These are phyloP conservation scores for Pan paniscus DNA, from an alignment of 2,113 vertebrate genomes.

Conservation along the genomic window DNA sequence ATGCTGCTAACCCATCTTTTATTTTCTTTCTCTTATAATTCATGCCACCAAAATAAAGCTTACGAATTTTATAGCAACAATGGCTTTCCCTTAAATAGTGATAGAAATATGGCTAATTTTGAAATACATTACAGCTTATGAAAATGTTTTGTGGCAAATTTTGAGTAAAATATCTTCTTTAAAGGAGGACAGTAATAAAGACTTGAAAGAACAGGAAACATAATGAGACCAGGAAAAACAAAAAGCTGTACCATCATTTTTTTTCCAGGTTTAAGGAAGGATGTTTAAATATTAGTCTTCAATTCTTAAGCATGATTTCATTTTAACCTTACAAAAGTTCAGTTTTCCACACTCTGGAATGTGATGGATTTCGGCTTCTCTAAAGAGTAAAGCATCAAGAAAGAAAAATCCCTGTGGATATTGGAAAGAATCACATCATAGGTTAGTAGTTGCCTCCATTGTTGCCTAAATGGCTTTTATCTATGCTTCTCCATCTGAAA, in stretches of 20 bases:
- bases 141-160: background rate
- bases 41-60: conserved; percentile 1
- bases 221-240: background rate
- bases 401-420: background rate
- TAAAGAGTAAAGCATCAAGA: background rate
- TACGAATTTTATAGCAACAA: background rate
- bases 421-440: background rate
- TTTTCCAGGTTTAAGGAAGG: background rate
- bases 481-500: background rate
- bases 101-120: conserved; percentile 1
- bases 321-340: background rate
- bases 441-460: background rate
- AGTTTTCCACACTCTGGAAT: background rate
- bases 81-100: background rate
- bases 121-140: background rate
- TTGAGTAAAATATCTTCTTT: conserved; percentile 14
- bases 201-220: background rate
- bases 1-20: background rate
- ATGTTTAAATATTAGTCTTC: background rate
- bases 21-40: conserved; percentile 29
- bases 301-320: background rate
- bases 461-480: background rate
- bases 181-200: background rate
- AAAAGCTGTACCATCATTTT: background rate
- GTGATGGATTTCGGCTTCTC: background rate